A percentile compares a stretch with the other conserved stretches of the same genome.
These are phyloP conservation scores for Acarapis woodi DNA, from an alignment of 1,140 invertebrate genomes.

Conservation along the genomic window DNA sequence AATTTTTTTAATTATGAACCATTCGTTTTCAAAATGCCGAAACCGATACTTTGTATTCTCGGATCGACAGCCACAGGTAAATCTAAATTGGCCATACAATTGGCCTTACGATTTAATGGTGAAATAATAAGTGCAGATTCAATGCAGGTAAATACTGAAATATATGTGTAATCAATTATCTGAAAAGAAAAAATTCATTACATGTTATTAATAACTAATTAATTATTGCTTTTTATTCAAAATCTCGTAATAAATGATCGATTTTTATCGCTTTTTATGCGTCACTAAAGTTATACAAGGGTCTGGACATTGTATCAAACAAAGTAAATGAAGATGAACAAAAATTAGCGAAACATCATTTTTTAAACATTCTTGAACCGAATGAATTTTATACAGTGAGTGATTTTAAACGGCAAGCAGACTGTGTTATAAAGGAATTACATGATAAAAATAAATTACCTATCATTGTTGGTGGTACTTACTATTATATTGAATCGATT, in stretches of 20 bases:
- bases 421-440: conserved; percentile 55
- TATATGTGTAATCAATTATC: background rate
- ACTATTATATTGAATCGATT: conserved; percentile 91
- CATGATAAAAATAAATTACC: conserved; percentile 40
- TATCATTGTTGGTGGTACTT: conserved; percentile 86
- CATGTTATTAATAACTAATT: too few relatives aligned
- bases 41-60: conserved; percentile 52
- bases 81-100: conserved; percentile 71
- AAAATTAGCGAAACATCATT: conserved; percentile 43
- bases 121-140: conserved; percentile 96
- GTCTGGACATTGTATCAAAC: conserved; percentile 77
- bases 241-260: background rate
- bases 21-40: too few relatives aligned
- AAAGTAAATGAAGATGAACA: conserved; percentile 65
- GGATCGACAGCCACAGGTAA: conserved; percentile 89
- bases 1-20: too few relatives aligned
- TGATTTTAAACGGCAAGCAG: conserved; percentile 45
- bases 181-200: background rate
- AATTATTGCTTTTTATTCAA: background rate
- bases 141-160: conserved; percentile 49
- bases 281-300: conserved; percentile 53
- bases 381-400: conserved; percentile 45
- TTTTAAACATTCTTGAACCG: conserved; percentile 60
- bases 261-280: conserved; percentile 10
- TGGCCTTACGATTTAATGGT: conserved; percentile 56